A percentile compares a stretch with the other conserved stretches of the same genome.
These are phyloP conservation scores for Arvicanthis niloticus DNA, from an alignment of 2,113 vertebrate genomes.

Conservation along the genomic window DNA sequence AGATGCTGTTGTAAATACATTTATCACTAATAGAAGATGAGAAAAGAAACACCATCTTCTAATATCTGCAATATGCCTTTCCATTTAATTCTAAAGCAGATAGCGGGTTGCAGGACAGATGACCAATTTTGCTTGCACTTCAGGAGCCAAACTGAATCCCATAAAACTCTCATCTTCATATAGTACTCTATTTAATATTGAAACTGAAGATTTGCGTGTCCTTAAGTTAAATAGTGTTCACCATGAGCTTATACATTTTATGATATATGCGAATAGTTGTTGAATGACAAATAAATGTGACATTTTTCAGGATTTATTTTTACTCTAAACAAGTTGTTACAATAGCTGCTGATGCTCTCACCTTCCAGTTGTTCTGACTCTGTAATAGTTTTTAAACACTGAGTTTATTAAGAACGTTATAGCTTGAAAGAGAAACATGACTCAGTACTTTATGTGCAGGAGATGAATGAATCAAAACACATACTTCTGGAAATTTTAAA, in stretches of 20 bases:
- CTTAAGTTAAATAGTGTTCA: neutral
- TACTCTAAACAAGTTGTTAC: neutral
- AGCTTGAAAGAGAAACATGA: neutral
- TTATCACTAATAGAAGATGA: neutral
- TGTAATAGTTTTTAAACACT: neutral
- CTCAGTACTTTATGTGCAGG: conserved; percentile 34
- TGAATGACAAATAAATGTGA: conserved; percentile 40
- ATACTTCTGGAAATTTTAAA: conserved; percentile 11
- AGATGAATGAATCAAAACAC: neutral
- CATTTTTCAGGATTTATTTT: neutral
- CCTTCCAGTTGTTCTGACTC: conserved; percentile 9
- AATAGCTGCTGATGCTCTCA: neutral
- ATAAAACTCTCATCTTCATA: neutral
- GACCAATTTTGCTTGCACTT: neutral
- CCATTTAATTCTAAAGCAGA: neutral
- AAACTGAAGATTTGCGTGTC: neutral
- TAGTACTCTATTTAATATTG: neutral
- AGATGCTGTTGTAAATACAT: neutral
- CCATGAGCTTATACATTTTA: neutral
- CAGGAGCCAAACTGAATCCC: neutral
- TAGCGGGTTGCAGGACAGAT: neutral
- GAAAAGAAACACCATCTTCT: neutral
- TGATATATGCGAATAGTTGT: neutral
- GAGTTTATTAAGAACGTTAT: conserved; percentile 5
- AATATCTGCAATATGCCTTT: neutral